Conservation (phyloP, 2,888 invertebrate species). For the Griposia aprilina region DNA sequence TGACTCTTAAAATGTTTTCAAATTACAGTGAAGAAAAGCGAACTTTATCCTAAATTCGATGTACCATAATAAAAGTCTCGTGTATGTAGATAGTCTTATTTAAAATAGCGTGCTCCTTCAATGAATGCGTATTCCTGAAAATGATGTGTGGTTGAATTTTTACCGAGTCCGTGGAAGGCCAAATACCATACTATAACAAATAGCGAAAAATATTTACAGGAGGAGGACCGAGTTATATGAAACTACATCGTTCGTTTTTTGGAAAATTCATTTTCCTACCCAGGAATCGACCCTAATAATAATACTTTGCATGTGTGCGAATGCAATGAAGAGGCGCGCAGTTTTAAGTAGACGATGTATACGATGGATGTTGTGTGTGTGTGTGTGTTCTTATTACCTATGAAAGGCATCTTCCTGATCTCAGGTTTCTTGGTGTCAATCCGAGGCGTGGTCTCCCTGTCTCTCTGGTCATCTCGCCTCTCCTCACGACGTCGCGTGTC, state of each 20-base stretch:
- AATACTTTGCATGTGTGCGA: background rate
- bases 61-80: background rate
- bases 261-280: too few relatives aligned
- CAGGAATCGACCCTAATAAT: too few relatives aligned
- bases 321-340: background rate
- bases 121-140: background rate
- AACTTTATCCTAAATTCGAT: background rate
- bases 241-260: too few relatives aligned
- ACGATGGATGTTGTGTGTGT: too few relatives aligned
- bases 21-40: too few relatives aligned
- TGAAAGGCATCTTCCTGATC: constrained; percentile 95
- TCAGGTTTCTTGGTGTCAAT: constrained; percentile 81
- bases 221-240: too few relatives aligned
- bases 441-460: constrained; percentile 31
- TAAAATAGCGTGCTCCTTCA: background rate
- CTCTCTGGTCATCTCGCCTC: constrained; percentile 38
- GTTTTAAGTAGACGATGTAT: background rate
- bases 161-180: background rate
- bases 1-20: too few relatives aligned
- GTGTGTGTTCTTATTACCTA: constrained; percentile 91
- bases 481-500: constrained; percentile 43
- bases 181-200: background rate
- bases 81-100: background rate
- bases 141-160: background rate
- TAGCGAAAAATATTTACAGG: too few relatives aligned